phyloP scores from a whole-genome alignment of 2,888 invertebrate genomes.

The Biston stratarius region DNA sequence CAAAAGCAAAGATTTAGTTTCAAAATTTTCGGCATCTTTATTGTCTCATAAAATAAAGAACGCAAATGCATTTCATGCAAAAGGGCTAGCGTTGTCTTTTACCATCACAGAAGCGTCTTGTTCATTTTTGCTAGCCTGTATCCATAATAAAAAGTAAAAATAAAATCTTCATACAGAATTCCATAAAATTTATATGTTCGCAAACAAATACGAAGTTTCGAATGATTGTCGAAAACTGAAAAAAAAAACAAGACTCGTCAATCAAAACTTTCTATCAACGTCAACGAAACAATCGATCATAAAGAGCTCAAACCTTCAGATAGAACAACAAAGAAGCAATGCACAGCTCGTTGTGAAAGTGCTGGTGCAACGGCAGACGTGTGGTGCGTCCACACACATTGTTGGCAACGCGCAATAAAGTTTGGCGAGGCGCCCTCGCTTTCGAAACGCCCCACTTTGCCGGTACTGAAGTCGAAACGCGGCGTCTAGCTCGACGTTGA shows the following conservation, averaged over 20 bases:
- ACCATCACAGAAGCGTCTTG: no score
- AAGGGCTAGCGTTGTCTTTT: no score
- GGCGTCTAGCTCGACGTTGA: slow-evolving; percentile 56
- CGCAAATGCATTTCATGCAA: background rate
- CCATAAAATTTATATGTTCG: no score
- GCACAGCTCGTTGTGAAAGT: slow-evolving; percentile 62
- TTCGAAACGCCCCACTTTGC: slow-evolving; percentile 50
- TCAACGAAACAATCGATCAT: slow-evolving; percentile 22
- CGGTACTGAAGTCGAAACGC: slow-evolving; percentile 54
- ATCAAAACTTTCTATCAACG: slow-evolving; percentile 12
- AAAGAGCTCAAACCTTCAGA: slow-evolving; percentile 23
- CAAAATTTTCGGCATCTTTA: slow-evolving; percentile 3
- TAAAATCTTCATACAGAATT: no score
- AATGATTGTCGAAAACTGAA: no score
- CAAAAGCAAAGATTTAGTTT: background rate
- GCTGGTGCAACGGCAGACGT: slow-evolving; percentile 47
- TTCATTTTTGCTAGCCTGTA: no score
- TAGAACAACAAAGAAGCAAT: slow-evolving; percentile 21
- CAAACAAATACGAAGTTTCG: no score
- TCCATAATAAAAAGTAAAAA: no score
- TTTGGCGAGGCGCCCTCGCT: slow-evolving; percentile 72
- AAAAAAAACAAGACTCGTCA: no score
- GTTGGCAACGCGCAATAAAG: slow-evolving; percentile 71
- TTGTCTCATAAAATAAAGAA: background rate
- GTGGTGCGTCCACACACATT: slow-evolving; percentile 55